phyloP scores from a whole-genome alignment of 1,140 invertebrate genomes.

The Acromyrmex heyeri region DNA sequence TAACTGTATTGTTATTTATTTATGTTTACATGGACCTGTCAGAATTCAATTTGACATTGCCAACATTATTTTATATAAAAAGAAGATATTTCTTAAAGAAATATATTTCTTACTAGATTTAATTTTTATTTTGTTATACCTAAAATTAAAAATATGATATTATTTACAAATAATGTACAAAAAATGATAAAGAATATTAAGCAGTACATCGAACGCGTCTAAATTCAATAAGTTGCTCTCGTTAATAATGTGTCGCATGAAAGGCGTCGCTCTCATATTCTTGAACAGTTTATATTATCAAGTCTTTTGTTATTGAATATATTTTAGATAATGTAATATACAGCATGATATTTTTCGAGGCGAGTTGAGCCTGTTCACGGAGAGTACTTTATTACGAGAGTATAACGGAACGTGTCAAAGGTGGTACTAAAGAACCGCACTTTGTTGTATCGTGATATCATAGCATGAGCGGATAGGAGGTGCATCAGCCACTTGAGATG shows the following conservation, averaged over 20 bases:
- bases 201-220: not conserved
- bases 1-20: no score
- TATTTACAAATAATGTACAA: not conserved
- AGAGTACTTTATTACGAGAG: slow-evolving; percentile 47
- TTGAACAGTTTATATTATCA: not conserved
- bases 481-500: slow-evolving; percentile 56
- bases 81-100: not conserved
- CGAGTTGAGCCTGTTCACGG: slow-evolving; percentile 4
- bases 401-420: slow-evolving; percentile 44
- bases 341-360: slow-evolving; percentile 52
- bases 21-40: not conserved
- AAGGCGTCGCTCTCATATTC: not conserved
- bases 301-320: slow-evolving; percentile 13
- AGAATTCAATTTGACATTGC: not conserved
- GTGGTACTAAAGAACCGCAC: slow-evolving; percentile 43
- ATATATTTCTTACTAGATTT: not conserved
- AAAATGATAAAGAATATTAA: not conserved
- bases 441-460: slow-evolving; percentile 56
- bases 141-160: not conserved
- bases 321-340: slow-evolving; percentile 40
- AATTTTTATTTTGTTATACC: not conserved
- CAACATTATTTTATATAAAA: not conserved
- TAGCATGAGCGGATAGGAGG: slow-evolving; percentile 19
- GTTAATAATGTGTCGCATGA: not conserved
- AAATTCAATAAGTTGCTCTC: not conserved